Percentiles rank a stretch among this genome's conserved stretches.
phyloP scores from a whole-genome alignment of 2,113 vertebrate genomes.

The Rhodinocichla rosea region DNA sequence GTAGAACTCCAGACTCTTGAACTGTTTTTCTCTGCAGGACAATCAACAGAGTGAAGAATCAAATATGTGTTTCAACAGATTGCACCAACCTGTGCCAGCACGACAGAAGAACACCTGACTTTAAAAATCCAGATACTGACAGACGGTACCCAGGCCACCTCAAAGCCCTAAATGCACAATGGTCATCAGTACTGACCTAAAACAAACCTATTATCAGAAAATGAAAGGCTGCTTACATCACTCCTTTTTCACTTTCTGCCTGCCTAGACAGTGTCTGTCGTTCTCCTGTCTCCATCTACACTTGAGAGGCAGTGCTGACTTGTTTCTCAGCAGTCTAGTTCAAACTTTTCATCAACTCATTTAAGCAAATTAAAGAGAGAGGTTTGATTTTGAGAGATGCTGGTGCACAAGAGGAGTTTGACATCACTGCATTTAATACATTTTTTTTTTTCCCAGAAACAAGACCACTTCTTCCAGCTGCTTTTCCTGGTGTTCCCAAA shows the following conservation, averaged over 20 bases:
- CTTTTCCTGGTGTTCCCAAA: background rate
- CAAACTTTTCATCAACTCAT: background rate
- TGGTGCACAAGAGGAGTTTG: background rate
- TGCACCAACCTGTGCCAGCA: background rate
- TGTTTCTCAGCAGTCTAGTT: background rate
- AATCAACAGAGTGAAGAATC: background rate
- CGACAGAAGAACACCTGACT: background rate
- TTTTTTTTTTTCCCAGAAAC: background rate
- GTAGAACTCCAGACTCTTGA: background rate
- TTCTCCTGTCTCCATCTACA: background rate
- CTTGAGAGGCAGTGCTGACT: background rate
- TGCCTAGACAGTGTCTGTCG: background rate
- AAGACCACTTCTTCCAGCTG: background rate
- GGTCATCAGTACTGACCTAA: background rate
- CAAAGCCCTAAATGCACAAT: background rate
- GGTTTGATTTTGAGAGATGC: background rate
- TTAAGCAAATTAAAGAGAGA: background rate
- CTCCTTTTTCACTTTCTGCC: background rate
- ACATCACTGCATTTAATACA: background rate
- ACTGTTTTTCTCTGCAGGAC: background rate
- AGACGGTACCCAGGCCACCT: background rate
- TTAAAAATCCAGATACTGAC: background rate
- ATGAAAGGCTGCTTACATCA: background rate
- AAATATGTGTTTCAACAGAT: background rate
- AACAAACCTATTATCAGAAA: background rate